Percentiles rank a stretch among this genome's conserved stretches.
These are phyloP conservation scores for Hybognathus amarus DNA, from an alignment of 2,797 vertebrate genomes.

Conservation along the genomic window DNA sequence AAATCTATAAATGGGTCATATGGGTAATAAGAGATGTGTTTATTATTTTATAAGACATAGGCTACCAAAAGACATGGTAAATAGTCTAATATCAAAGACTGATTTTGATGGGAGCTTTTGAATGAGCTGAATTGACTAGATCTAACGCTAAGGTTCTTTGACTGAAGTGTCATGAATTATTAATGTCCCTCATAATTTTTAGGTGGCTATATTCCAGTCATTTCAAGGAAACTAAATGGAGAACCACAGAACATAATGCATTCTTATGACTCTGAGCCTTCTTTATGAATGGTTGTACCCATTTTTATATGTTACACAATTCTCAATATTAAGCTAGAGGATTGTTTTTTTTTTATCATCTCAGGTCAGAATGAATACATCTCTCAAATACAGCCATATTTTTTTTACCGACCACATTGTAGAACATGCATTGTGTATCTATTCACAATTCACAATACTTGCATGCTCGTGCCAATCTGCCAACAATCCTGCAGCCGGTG, in stretches of 20 bases:
- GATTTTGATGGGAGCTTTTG: conserved; percentile 52
- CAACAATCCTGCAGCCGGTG: conserved; percentile 10
- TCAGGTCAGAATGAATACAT: conserved; percentile 50
- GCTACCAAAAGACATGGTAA: conserved; percentile 33
- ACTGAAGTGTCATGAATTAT: conserved; percentile 55
- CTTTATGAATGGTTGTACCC: conserved; percentile 58
- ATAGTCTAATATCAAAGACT: conserved; percentile 54
- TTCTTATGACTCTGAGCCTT: conserved; percentile 53
- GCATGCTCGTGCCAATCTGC: conserved; percentile 45
- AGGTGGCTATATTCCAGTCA: conserved; percentile 56
- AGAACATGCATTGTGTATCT: conserved; percentile 49
- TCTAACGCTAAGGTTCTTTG: conserved; percentile 22
- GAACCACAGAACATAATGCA: conserved; percentile 59
- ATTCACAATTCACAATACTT: conserved; percentile 61
- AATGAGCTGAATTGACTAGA: conserved; percentile 46
- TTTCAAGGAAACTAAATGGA: conserved; percentile 58
- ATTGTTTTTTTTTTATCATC: conserved; percentile 48
- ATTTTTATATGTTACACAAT: conserved; percentile 56
- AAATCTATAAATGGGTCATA: conserved; percentile 47
- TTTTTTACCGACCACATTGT: conserved; percentile 31
- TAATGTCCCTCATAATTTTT: conserved; percentile 54
- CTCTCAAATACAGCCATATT: conserved; percentile 44
- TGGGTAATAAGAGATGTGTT: neutral
- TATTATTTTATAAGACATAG: conserved; percentile 8
- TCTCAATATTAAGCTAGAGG: conserved; percentile 45